A percentile compares a stretch with the other conserved stretches of the same genome.
These are phyloP conservation scores for Polymixis flavicincta DNA, from an alignment of 2,888 invertebrate species.

Conservation along the genomic window DNA sequence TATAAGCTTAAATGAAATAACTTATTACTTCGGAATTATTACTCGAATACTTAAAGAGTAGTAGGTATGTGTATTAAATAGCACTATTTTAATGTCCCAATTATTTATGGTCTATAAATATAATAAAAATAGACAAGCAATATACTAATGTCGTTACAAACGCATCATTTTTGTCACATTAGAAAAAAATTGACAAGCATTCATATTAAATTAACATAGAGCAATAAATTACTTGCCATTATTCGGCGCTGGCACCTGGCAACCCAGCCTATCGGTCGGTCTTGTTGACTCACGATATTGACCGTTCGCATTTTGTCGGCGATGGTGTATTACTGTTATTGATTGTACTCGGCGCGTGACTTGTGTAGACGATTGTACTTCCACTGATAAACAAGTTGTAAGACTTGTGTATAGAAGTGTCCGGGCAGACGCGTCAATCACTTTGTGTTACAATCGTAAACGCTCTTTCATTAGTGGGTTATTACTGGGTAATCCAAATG, in stretches of 20 bases:
- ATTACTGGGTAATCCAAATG: constrained; percentile 42
- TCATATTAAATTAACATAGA: constrained; percentile 38
- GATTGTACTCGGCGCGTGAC: constrained; percentile 89
- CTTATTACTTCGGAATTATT: constrained; percentile 39
- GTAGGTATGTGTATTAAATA: no score
- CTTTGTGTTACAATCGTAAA: constrained; percentile 51
- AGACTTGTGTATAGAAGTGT: constrained; percentile 66
- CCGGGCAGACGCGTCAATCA: constrained; percentile 54
- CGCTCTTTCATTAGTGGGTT: constrained; percentile 58
- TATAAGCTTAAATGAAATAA: constrained; percentile 64
- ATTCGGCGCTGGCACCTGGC: constrained; percentile 67
- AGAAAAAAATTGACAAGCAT: constrained; percentile 29
- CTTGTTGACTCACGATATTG: constrained; percentile 89
- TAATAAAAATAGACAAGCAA: background rate
- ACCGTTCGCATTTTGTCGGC: constrained; percentile 86
- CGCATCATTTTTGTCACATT: constrained; percentile 5
- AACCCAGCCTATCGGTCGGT: constrained; percentile 75
- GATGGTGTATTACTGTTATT: constrained; percentile 89
- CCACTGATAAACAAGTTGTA: constrained; percentile 78
- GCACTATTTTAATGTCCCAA: constrained; percentile 6
- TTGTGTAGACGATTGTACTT: constrained; percentile 86
- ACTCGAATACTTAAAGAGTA: constrained; percentile 14
- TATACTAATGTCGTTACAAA: constrained; percentile 5
- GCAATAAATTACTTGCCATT: constrained; percentile 42
- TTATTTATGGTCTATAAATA: background rate